Base-by-base conservation (phyloP, 2,113 vertebrate species). In the Neolamprologus cancellatus region DNA sequence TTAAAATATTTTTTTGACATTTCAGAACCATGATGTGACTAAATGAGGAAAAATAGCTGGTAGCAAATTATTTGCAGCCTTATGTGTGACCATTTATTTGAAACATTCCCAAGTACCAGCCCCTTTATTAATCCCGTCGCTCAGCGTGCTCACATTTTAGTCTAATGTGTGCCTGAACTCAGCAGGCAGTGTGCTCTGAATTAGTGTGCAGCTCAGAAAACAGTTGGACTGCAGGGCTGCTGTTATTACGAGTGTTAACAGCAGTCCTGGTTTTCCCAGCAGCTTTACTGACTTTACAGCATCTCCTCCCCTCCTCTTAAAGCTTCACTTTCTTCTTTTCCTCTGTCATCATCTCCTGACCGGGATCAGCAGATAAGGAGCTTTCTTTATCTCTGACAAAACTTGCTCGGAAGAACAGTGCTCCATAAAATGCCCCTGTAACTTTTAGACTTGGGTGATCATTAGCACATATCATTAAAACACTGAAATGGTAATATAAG, bases 381-480 rank as follows among this genome's bases (percentile, higher is more conserved):
- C 89, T 88, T 93, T 93, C 93, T 87, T 76, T 76, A 50, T 76
- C 87, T 82, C 88, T 91, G 87, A 93, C 93, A 87, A 92, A 90
- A 91, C 52, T 5, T 23, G 30, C 30, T 15, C 1, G 12, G 53
- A 59, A 54, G 44, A 85, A 92, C 83, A 91, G 88, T 66, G 78
- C 14, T 34, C 79, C 87, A 84, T 92, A 85, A 91, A 93, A 80
- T 15, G 11, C 48, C 52, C 5, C 36, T 82, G 78, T 82, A 64
- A 78, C 14, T 71, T 52, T 71, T 71, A 23, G 71, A 71, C 71
- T 28, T 4, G 34, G 30, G 25, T 2, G 10, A 66, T 53, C 23
- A 6, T 66, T 69, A 50, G 32, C 50, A 52, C 25, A 15, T 36
- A 34, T 84, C 23, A 5, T n/a, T 76, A 48, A 76, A 48, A 48